Percentiles rank a stretch among this genome's conserved stretches.
These are phyloP conservation scores for Laodelphax striatellus DNA, from an alignment of 1,140 invertebrate species.

Conservation along the genomic window DNA sequence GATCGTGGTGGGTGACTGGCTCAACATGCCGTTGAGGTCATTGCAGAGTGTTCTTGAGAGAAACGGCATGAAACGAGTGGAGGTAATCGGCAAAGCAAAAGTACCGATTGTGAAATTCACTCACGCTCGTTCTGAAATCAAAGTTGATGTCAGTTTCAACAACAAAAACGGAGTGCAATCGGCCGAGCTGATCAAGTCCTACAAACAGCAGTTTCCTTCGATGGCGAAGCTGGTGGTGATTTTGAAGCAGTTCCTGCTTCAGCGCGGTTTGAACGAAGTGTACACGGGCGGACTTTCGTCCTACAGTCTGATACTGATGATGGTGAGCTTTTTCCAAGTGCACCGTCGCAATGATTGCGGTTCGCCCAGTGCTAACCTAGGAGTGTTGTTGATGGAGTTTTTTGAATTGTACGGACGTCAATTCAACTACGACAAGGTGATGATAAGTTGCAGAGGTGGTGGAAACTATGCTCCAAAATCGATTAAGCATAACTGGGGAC, in stretches of 20 bases:
- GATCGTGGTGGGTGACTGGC: constrained; percentile 92
- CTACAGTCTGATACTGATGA: constrained; percentile 96
- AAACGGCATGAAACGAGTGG: constrained; percentile 77
- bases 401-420: too few relatives aligned
- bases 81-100: constrained; percentile 93
- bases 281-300: constrained; percentile 98
- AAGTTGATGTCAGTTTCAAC: constrained; percentile 97
- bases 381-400: too few relatives aligned
- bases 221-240: constrained; percentile 90
- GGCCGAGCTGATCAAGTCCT: constrained; percentile 86
- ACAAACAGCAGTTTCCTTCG: constrained; percentile 66
- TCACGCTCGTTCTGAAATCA: constrained; percentile 83
- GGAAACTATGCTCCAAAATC: too few relatives aligned
- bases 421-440: too few relatives aligned
- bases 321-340: constrained; percentile 93
- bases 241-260: constrained; percentile 92
- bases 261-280: constrained; percentile 96
- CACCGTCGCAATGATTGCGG: too few relatives aligned
- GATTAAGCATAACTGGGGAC: too few relatives aligned
- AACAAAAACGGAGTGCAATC: constrained; percentile 93
- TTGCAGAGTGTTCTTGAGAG: constrained; percentile 80
- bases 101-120: constrained; percentile 96
- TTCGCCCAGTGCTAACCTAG: too few relatives aligned
- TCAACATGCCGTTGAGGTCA: constrained; percentile 77
- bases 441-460: too few relatives aligned